Conservation (phyloP, 35 echinoderm and acorn worm species). For the Ophiothrix spiculata region DNA sequence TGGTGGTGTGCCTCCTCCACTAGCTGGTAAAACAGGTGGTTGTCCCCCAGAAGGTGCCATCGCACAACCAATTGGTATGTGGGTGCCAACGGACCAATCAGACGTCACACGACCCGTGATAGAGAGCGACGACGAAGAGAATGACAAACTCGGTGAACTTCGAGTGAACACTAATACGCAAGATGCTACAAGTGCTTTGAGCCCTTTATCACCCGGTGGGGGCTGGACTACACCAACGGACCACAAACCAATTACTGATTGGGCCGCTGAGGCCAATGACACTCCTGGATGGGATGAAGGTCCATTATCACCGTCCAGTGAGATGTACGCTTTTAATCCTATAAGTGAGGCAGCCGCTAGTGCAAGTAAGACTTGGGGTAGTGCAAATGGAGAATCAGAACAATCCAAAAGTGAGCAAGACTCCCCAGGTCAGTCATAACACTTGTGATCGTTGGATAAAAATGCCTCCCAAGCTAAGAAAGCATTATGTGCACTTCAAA, state of each 20-base stretch:
- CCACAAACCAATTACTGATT: conserved; percentile 17
- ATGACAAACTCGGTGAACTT: neutral
- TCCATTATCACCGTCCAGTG: neutral
- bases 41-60: neutral
- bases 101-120: neutral
- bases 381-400: neutral
- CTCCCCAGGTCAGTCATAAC: too few species aligned
- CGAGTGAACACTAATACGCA: neutral
- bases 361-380: neutral
- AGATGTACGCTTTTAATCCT: neutral
- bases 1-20: neutral
- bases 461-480: too few species aligned
- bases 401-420: neutral
- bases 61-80: conserved; percentile 45
- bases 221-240: conserved; percentile 6
- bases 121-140: conserved; percentile 21
- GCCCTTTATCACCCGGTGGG: conserved; percentile 31
- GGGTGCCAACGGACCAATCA: conserved; percentile 17
- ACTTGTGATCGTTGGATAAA: too few species aligned
- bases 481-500: too few species aligned
- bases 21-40: neutral
- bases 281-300: neutral
- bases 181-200: conserved; percentile 8
- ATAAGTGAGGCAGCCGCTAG: neutral
- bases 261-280: conserved; percentile 18